Evolutionary conservation across 1,140 invertebrate genomes (phyloP).

Genomic region (Tachypleus tridentatus): DNA sequence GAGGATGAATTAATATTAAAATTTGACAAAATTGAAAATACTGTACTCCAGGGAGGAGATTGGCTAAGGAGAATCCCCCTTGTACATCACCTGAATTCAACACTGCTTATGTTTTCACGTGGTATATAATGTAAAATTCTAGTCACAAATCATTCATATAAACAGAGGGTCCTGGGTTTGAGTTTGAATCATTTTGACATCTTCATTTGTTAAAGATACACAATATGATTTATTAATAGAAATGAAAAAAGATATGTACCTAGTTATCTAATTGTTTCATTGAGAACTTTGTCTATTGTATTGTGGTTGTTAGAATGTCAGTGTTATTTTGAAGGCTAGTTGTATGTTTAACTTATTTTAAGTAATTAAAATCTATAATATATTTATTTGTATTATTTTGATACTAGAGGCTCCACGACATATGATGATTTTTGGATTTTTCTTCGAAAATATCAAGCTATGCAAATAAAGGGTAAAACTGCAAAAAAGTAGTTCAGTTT

Average conservation of each 20-base stretch:
- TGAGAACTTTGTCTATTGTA: not conserved
- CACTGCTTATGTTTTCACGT: no score
- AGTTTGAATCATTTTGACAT: no score
- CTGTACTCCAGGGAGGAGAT: no score
- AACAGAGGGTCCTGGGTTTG: no score
- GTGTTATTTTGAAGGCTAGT: not conserved
- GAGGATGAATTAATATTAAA: no score
- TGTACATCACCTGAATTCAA: no score
- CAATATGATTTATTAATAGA: not conserved
- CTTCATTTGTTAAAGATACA: slow-evolving; percentile 3
- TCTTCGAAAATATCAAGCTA: slow-evolving; percentile 57
- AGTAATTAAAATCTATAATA: not conserved
- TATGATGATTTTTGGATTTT: slow-evolving; percentile 71
- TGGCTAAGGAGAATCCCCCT: no score
- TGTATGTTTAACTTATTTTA: not conserved
- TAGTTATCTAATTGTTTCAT: not conserved
- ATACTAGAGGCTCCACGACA: slow-evolving; percentile 44
- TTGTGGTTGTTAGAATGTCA: not conserved
- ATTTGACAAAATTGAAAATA: no score
- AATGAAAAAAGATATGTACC: not conserved
- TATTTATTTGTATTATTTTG: slow-evolving; percentile 3
- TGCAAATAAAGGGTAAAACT: slow-evolving; percentile 33
- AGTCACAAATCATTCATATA: no score
- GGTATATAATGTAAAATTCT: no score
- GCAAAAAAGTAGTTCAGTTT: slow-evolving; percentile 10